Conservation (phyloP, 2,113 vertebrate genomes). For the Cheirogaleus medius region DNA sequence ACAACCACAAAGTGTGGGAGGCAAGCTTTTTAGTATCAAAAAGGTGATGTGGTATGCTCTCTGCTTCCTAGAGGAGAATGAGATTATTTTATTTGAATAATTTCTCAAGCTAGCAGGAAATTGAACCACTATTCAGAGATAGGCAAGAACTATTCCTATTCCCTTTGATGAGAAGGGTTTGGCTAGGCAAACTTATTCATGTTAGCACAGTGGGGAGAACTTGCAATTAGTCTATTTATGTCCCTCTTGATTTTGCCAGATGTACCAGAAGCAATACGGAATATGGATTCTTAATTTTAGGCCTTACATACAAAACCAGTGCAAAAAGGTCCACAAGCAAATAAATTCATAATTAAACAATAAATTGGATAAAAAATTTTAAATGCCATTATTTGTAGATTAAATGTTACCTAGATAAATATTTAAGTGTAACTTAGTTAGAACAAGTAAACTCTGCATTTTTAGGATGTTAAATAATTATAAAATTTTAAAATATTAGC, state of each 20-base stretch:
- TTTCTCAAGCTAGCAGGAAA: background rate
- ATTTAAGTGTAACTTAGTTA: background rate
- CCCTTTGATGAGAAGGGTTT: background rate
- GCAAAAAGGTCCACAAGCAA: background rate
- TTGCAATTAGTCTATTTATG: background rate
- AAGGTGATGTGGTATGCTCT: fast-evolving
- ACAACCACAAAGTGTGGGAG: background rate
- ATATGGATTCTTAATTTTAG: background rate
- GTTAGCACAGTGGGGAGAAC: background rate
- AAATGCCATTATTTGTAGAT: background rate
- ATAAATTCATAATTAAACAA: background rate
- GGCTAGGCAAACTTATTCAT: background rate
- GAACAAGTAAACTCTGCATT: background rate
- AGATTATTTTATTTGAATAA: background rate
- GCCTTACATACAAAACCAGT: background rate
- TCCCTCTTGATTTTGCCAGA: background rate
- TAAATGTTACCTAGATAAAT: background rate
- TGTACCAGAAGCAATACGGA: background rate
- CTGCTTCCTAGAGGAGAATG: background rate
- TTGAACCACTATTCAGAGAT: background rate
- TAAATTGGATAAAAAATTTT: background rate
- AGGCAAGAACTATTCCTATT: background rate
- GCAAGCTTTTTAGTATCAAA: background rate
- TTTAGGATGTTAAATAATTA: background rate
- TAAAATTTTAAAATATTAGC: no score